Evolutionary conservation across 2,797 vertebrate species (phyloP).

Genomic region (Triplophysa bombifrons): DNA sequence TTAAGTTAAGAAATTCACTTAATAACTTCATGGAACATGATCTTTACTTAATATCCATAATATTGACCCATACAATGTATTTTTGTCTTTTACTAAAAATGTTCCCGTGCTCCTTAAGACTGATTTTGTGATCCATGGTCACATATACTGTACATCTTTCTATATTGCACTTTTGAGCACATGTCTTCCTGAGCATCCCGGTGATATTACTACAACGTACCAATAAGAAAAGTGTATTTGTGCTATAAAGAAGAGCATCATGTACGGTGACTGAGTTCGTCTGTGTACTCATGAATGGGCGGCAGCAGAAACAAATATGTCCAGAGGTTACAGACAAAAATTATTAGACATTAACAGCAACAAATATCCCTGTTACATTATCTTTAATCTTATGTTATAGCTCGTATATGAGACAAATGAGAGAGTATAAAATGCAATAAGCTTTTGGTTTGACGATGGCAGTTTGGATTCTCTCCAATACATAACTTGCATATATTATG

Average conservation of each 20-base stretch:
- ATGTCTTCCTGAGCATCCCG: background rate
- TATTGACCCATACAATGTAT: no score
- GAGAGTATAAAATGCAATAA: background rate
- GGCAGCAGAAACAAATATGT: background rate
- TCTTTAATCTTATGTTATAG: constrained; percentile 11
- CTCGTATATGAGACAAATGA: background rate
- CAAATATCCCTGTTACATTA: constrained; percentile 5
- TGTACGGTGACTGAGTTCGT: background rate
- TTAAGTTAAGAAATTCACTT: no score
- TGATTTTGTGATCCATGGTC: no score
- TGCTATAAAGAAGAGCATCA: background rate
- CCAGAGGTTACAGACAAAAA: background rate
- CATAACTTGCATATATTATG: background rate
- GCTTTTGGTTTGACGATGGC: background rate
- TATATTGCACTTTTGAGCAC: background rate
- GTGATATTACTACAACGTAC: background rate
- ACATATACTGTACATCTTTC: background rate
- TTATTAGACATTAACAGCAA: background rate
- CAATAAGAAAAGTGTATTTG: background rate
- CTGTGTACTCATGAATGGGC: background rate
- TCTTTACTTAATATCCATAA: no score
- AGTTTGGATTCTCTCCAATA: constrained; percentile 15
- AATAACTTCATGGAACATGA: no score
- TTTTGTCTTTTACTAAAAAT: no score
- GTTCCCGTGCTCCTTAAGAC: no score